These are phyloP conservation scores for Bos indicus DNA, from an alignment of 2,113 vertebrate genomes.

Conservation along the genomic window DNA sequence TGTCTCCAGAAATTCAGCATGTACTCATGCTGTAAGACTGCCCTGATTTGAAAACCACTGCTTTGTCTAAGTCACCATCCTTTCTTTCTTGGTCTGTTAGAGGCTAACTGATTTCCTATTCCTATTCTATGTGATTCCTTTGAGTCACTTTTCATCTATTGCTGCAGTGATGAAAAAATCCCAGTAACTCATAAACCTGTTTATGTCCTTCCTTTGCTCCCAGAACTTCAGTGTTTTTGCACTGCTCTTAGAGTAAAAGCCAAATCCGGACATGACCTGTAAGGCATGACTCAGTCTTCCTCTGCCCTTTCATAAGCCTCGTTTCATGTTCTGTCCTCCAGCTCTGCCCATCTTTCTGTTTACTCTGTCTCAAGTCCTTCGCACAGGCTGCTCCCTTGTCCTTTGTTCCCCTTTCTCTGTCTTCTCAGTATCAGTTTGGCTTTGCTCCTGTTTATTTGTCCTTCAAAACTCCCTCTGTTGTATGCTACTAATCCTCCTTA, in stretches of 20 bases:
- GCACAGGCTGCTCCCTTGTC: not conserved
- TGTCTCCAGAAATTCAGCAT: not conserved
- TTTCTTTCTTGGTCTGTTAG: not conserved
- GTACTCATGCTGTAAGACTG: not conserved
- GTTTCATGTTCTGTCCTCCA: not conserved
- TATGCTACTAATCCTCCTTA: not conserved
- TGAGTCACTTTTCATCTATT: not conserved
- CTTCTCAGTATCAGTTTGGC: not conserved
- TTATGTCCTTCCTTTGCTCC: not conserved
- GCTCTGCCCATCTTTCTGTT: not conserved
- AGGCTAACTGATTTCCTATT: not conserved
- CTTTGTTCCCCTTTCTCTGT: not conserved
- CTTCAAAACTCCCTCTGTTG: not conserved
- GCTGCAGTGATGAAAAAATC: not conserved
- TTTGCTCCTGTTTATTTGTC: not conserved
- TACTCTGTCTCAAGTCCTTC: not conserved
- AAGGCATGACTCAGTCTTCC: not conserved
- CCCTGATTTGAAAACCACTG: not conserved
- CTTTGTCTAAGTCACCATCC: not conserved
- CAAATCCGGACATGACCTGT: not conserved
- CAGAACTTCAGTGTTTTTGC: not conserved
- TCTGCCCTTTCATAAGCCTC: not conserved
- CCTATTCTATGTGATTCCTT: not conserved
- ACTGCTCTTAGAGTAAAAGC: not conserved
- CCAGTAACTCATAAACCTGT: not conserved